These are phyloP conservation scores for Amblyraja radiata DNA, from an alignment of 2,797 vertebrate species.

Conservation along the genomic window DNA sequence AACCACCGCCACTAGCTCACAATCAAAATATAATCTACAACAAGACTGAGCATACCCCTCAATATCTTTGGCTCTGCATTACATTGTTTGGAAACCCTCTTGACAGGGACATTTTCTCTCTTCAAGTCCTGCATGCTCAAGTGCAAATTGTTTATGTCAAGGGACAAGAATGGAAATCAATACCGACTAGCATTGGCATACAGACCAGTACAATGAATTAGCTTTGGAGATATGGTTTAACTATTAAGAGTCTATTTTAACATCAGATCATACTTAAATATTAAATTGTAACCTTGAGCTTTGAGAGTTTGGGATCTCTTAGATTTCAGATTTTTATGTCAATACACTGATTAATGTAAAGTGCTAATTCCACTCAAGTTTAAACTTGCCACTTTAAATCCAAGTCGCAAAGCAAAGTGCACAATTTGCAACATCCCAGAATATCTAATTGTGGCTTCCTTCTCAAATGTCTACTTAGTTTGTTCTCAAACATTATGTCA, in stretches of 20 bases:
- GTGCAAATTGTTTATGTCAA: too few relatives aligned
- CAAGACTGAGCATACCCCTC: not conserved
- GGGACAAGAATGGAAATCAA: not conserved
- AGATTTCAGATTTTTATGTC: not conserved
- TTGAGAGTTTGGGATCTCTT: too few relatives aligned
- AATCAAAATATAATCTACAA: too few relatives aligned
- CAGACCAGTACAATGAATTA: not conserved
- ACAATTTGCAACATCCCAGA: not conserved
- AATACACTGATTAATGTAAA: not conserved
- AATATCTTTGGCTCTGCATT: not conserved
- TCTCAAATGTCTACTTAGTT: too few relatives aligned
- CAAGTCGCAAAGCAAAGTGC: not conserved
- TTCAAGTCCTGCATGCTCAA: too few relatives aligned
- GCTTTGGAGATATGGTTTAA: not conserved
- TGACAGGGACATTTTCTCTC: not conserved
- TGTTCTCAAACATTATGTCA: not conserved
- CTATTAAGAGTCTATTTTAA: too few relatives aligned
- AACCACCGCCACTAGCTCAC: too few relatives aligned
- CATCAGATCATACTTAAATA: too few relatives aligned
- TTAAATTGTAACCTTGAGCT: too few relatives aligned
- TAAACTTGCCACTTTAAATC: not conserved
- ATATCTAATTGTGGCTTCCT: not conserved
- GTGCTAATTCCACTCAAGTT: not conserved
- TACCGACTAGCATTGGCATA: not conserved
- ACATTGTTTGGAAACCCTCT: not conserved